Conservation (phyloP, 1,140 invertebrate species). For the Brachionus koreanus region DNA sequence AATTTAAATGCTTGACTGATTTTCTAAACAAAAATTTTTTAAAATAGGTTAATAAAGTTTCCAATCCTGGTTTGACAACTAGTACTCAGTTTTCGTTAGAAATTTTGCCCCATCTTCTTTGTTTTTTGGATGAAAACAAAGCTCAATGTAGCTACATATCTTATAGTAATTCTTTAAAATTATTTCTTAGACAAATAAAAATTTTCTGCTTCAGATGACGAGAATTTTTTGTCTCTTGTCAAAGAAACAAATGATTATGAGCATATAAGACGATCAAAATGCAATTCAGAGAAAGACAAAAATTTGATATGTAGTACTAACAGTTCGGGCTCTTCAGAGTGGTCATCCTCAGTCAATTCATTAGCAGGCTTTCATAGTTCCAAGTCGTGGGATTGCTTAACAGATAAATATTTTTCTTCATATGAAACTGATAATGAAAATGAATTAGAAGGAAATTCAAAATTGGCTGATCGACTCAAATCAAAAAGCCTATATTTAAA, state of each 20-base stretch:
- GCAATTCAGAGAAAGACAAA: background rate
- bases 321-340: background rate
- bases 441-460: background rate
- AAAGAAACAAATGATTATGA: background rate
- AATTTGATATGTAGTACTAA: background rate
- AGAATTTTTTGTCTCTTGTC: background rate
- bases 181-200: too few species aligned
- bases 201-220: background rate
- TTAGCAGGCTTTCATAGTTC: background rate
- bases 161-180: background rate
- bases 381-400: constrained; percentile 13
- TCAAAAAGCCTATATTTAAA: background rate
- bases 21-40: background rate
- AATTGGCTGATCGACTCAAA: background rate
- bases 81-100: background rate
- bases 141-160: background rate
- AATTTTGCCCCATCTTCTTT: constrained; percentile 4
- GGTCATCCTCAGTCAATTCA: constrained; percentile 1
- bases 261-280: background rate
- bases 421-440: constrained; percentile 8
- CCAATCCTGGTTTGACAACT: background rate
- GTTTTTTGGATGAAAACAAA: constrained; percentile 33
- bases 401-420: background rate
- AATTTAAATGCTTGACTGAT: background rate
- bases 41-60: constrained; percentile 7